phyloP scores from a whole-genome alignment of 2,797 vertebrate genomes.

The Rhinoraja longicauda region DNA sequence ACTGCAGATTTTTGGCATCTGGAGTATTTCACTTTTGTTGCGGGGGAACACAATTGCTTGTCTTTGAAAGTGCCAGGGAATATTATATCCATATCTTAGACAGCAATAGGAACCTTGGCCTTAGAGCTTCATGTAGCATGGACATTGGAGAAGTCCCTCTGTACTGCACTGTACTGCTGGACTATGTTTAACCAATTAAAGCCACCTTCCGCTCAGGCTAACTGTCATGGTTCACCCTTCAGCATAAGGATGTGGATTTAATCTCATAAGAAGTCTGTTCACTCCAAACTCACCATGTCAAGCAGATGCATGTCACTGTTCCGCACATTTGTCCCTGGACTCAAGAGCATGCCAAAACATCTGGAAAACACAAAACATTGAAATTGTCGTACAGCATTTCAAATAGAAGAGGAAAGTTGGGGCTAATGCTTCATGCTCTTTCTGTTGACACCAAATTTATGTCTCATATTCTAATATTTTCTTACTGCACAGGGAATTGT shows the following conservation, averaged over 20 bases:
- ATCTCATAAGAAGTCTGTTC: not conserved
- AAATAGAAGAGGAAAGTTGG: not conserved
- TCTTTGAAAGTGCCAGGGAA: no score
- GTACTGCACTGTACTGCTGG: not conserved
- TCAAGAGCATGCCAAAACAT: conserved; percentile 96
- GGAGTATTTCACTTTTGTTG: no score
- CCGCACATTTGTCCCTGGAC: conserved; percentile 88
- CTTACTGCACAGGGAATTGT: no score
- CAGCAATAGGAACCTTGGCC: no score
- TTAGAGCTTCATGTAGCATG: no score
- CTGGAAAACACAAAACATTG: conserved; percentile 53
- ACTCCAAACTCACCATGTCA: conserved; percentile 78
- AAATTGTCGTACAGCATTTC: not conserved
- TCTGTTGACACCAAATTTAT: not conserved
- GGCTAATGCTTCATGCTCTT: not conserved
- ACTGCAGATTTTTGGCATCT: no score
- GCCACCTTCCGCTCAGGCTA: not conserved
- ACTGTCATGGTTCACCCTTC: not conserved
- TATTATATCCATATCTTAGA: no score
- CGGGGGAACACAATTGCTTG: no score
- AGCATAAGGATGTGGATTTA: not conserved
- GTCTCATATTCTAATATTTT: no score
- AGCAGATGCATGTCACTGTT: conserved; percentile 96
- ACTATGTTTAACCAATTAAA: not conserved
- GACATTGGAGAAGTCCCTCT: not conserved